Conservation (phyloP, 2,797 vertebrate species). For the Sternarchorhynchus goeldii region DNA sequence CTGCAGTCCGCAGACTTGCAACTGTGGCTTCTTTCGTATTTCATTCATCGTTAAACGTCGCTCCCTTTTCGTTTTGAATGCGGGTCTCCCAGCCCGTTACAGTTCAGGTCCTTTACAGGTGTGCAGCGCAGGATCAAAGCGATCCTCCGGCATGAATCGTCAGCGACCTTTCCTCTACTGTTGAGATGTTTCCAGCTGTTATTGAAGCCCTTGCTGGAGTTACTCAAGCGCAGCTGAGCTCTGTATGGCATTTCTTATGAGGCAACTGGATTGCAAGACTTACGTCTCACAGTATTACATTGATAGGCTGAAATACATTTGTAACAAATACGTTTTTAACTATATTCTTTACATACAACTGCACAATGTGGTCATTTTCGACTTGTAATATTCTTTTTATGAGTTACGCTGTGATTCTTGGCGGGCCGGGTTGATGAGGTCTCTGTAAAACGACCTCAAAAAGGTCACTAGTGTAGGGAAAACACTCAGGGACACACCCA, state of each 20-base stretch:
- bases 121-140: constrained; percentile 24
- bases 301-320: no score
- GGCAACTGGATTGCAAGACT: background rate
- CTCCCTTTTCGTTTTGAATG: constrained; percentile 10
- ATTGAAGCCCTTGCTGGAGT: constrained; percentile 1
- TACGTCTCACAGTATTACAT: background rate
- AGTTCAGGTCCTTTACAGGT: constrained; percentile 15
- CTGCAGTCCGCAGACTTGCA: no score
- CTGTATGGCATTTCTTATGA: constrained; percentile 11
- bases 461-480: no score
- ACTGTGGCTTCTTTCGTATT: background rate
- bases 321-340: no score
- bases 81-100: background rate
- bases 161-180: background rate
- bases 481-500: no score
- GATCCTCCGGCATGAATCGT: background rate
- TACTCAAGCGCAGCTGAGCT: constrained; percentile 25
- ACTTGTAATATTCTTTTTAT: no score
- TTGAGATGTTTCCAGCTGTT: constrained; percentile 31
- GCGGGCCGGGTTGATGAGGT: no score
- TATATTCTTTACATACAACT: no score
- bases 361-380: no score
- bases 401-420: no score
- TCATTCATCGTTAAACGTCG: background rate
- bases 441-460: no score